These are phyloP conservation scores for Aromia moschata DNA, from an alignment of 2,888 invertebrate species.

Conservation along the genomic window DNA sequence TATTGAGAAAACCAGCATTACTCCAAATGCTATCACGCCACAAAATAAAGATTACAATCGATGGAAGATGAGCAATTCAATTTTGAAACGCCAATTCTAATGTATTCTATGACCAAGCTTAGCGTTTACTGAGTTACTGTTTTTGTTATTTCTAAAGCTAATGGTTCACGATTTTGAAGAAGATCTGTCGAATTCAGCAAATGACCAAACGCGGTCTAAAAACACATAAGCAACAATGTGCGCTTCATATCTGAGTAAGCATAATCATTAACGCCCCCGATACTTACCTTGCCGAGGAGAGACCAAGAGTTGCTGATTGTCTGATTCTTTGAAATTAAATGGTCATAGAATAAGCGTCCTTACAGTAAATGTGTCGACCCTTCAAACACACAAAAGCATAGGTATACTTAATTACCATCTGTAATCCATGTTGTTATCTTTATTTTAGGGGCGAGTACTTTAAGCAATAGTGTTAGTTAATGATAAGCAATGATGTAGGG, in stretches of 20 bases:
- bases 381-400: too few relatives aligned
- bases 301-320: background rate
- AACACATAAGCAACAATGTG: background rate
- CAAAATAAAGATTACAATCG: constrained; percentile 23
- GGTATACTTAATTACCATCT: background rate
- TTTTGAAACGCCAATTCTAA: background rate
- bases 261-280: background rate
- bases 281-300: background rate
- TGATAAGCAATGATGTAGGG: constrained; percentile 38
- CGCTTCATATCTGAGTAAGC: background rate
- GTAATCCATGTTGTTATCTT: constrained; percentile 18
- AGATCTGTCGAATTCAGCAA: too few relatives aligned
- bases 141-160: too few relatives aligned
- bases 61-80: background rate
- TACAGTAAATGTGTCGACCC: too few relatives aligned
- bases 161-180: too few relatives aligned
- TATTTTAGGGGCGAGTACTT: constrained; percentile 38
- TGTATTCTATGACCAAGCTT: background rate
- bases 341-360: background rate
- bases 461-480: constrained; percentile 41
- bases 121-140: too few relatives aligned
- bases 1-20: constrained; percentile 29
- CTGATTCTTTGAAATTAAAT: background rate
- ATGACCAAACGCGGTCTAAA: too few relatives aligned
- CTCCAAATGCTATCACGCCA: constrained; percentile 22